Conservation (phyloP, 2,888 invertebrate species). For the Oligia strigilis region DNA sequence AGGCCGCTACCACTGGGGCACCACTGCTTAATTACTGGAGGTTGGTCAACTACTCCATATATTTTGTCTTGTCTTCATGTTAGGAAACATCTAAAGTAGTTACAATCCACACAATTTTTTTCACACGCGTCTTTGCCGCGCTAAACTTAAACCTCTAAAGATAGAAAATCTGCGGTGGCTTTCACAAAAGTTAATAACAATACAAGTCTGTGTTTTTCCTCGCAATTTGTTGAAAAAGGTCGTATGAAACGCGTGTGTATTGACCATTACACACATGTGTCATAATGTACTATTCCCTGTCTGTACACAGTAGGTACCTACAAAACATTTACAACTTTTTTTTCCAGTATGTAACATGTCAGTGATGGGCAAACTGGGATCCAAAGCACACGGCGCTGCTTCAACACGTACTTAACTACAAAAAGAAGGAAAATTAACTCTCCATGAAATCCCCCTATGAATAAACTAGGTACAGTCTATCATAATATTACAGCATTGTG, state of each 20-base stretch:
- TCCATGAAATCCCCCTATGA: not conserved
- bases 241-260: too few relatives aligned
- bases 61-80: not conserved
- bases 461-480: not conserved
- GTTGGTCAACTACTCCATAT: not conserved
- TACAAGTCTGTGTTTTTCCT: too few relatives aligned
- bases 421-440: not conserved
- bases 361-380: not conserved
- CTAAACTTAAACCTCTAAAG: constrained; percentile 11
- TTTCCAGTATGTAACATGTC: not conserved
- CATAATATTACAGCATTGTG: constrained; percentile 11
- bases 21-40: not conserved
- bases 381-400: not conserved
- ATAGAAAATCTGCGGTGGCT: constrained; percentile 13
- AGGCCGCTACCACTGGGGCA: not conserved
- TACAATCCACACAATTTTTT: not conserved
- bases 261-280: too few relatives aligned
- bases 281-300: too few relatives aligned
- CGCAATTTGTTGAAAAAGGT: too few relatives aligned
- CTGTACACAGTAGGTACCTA: too few relatives aligned
- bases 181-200: not conserved
- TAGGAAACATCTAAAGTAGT: not conserved
- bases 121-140: too few relatives aligned
- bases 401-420: not conserved
- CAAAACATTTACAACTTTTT: not conserved